Conservation (phyloP, 2,888 invertebrate genomes). For the Ichneumon xanthorius region DNA sequence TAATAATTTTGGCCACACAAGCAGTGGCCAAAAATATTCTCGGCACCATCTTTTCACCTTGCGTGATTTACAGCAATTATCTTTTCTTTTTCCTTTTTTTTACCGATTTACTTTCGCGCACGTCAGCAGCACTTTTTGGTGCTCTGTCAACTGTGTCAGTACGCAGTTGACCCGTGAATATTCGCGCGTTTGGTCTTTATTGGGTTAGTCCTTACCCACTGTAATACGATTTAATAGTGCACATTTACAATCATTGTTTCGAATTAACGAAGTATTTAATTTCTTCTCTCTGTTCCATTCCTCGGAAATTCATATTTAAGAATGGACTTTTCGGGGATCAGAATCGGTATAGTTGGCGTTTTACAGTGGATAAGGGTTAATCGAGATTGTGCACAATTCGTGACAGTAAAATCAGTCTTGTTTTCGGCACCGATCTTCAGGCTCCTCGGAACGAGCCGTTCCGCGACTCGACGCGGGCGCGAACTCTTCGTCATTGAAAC, state of each 20-base stretch:
- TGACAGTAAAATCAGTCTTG: constrained; percentile 74
- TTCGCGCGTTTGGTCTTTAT: background rate
- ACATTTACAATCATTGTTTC: background rate
- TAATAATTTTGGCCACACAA: constrained; percentile 14
- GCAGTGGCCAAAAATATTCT: constrained; percentile 26
- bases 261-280: background rate
- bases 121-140: background rate
- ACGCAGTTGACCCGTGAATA: background rate
- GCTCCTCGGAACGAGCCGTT: constrained; percentile 20
- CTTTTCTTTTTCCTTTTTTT: background rate
- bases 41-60: background rate
- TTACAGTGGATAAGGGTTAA: constrained; percentile 9
- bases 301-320: background rate
- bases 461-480: constrained; percentile 25
- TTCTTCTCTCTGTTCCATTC: background rate
- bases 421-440: constrained; percentile 68
- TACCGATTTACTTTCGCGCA: constrained; percentile 12
- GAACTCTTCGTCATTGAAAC: constrained; percentile 81
- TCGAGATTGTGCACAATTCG: constrained; percentile 52
- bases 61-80: background rate
- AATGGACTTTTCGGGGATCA: background rate
- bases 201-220: background rate
- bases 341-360: background rate
- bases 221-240: background rate
- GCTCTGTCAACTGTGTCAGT: background rate